Percentiles rank a stretch among this genome's conserved stretches.
Evolutionary conservation across 2,888 invertebrate genomes (phyloP).

Genomic region (Helobdella robusta): DNA sequence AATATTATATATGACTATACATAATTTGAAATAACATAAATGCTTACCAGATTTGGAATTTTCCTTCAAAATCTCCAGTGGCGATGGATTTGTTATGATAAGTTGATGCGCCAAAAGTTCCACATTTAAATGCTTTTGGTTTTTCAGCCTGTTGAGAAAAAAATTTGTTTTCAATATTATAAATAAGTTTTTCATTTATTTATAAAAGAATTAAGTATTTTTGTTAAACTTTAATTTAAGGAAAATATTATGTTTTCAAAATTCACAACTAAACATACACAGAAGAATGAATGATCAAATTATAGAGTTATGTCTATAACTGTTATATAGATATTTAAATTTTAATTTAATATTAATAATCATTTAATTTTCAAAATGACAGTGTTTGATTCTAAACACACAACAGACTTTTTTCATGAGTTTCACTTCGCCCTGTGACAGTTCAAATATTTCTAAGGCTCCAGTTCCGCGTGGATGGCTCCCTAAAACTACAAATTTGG

Average conservation of each 20-base stretch:
- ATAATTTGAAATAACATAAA: not conserved
- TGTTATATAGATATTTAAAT: too few species aligned
- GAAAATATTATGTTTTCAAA: not conserved
- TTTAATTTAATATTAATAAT: too few species aligned
- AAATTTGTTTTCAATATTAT: not conserved
- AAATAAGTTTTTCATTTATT: not conserved
- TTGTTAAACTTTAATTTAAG: not conserved
- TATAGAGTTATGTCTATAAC: too few species aligned
- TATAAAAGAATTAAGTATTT: not conserved
- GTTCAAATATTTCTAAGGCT: conserved; percentile 60
- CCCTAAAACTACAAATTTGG: conserved; percentile 81
- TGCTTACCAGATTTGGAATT: conserved; percentile 69
- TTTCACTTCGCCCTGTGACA: conserved; percentile 61
- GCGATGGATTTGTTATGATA: conserved; percentile 71
- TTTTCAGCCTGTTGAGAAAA: conserved; percentile 57
- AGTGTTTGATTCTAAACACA: too few species aligned
- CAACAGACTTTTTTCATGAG: conserved; percentile 53
- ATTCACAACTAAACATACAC: too few species aligned
- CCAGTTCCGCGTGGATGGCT: conserved; percentile 76
- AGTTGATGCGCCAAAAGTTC: conserved; percentile 80
- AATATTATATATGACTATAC: not conserved
- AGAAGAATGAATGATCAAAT: too few species aligned
- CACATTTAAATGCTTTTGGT: conserved; percentile 79
- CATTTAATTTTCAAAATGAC: too few species aligned
- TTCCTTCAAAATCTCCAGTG: conserved; percentile 79